Evolutionary conservation across 2,888 invertebrate species (phyloP).

Genomic region (Lepidonotus clava): DNA sequence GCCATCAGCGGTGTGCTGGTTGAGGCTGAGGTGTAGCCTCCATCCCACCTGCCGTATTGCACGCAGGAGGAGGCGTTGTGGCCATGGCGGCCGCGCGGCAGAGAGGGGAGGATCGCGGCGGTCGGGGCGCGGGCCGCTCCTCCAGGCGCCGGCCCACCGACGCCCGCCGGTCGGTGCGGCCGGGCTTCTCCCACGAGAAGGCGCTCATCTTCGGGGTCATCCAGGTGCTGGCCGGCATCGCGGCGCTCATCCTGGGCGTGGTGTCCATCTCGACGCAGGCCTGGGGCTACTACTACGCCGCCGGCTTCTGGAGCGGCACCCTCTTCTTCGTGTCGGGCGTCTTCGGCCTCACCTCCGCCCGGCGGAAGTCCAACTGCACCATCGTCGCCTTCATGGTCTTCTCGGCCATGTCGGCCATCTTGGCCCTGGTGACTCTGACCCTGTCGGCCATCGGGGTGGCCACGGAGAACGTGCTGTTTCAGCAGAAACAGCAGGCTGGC

Average conservation of each 20-base stretch:
- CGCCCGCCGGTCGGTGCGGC: background rate
- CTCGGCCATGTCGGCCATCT: conserved; percentile 53
- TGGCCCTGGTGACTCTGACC: conserved; percentile 53
- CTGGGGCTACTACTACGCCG: conserved; percentile 74
- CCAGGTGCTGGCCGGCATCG: conserved; percentile 70
- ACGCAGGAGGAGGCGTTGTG: background rate
- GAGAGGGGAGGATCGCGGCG: background rate
- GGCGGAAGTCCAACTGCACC: conserved; percentile 53
- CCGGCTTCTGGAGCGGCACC: conserved; percentile 76
- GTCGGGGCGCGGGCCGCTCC: background rate
- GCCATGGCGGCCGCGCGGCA: conserved; percentile 15
- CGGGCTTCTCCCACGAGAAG: conserved; percentile 69
- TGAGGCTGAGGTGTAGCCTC: background rate
- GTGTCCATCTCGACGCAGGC: conserved; percentile 70
- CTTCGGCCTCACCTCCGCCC: conserved; percentile 47
- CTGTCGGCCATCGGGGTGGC: conserved; percentile 53
- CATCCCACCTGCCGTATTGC: background rate
- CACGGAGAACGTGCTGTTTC: conserved; percentile 44
- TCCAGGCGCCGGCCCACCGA: background rate
- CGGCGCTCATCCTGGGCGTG: conserved; percentile 70
- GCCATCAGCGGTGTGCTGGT: background rate
- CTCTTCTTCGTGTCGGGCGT: conserved; percentile 57
- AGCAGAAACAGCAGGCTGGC: background rate
- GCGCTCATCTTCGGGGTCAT: conserved; percentile 70
- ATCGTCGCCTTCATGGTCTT: conserved; percentile 57